Evolutionary conservation across 2,888 invertebrate species (phyloP).

Genomic region (Brachyptera risi): DNA sequence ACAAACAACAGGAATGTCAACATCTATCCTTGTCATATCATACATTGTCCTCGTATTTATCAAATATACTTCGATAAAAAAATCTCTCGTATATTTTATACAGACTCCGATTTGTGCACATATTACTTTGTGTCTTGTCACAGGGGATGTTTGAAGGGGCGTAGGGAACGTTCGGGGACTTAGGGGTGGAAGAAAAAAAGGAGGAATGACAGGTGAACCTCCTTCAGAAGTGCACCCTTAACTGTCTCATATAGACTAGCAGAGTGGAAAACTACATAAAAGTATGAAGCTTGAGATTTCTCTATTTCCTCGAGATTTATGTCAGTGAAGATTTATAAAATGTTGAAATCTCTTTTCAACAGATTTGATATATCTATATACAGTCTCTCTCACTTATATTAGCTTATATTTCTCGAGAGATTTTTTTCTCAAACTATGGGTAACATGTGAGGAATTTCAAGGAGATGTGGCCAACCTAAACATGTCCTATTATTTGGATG

Average conservation of each 20-base stretch:
- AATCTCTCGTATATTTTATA: too few relatives aligned
- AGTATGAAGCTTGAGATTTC: slow-evolving; percentile 6
- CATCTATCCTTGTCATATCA: too few relatives aligned
- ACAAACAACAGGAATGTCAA: too few relatives aligned
- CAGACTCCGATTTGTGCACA: neutral
- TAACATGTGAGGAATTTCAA: neutral
- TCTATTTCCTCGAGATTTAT: slow-evolving; percentile 31
- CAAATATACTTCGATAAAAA: too few relatives aligned
- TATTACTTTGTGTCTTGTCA: neutral
- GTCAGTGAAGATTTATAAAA: slow-evolving; percentile 29
- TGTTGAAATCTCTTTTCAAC: slow-evolving; percentile 25
- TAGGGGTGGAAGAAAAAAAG: neutral
- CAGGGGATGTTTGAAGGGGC: neutral
- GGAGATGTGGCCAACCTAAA: slow-evolving; percentile 8
- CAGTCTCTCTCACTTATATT: neutral
- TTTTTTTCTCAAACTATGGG: neutral
- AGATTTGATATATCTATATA: slow-evolving; percentile 12
- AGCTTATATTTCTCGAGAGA: neutral
- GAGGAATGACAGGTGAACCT: slow-evolving; percentile 13
- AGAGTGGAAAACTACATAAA: slow-evolving; percentile 19
- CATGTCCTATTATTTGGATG: slow-evolving; percentile 19
- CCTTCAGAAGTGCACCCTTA: slow-evolving; percentile 8
- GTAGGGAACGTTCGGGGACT: neutral
- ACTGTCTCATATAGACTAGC: slow-evolving; percentile 15
- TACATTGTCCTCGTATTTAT: too few relatives aligned